These are phyloP conservation scores for Hormaphis cornu DNA, from an alignment of 1,140 invertebrate species.

Conservation along the genomic window DNA sequence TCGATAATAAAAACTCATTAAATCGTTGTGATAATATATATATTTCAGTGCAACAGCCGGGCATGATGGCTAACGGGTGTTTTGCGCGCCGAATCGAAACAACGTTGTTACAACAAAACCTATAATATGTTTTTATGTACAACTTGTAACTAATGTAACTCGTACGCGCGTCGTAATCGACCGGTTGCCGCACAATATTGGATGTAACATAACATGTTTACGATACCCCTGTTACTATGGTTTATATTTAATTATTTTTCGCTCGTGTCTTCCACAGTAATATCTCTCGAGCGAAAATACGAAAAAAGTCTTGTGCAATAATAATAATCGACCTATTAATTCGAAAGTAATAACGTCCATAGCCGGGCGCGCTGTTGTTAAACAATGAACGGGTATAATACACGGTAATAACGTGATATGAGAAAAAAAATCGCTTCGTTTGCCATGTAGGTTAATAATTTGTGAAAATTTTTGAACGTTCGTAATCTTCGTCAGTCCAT, in stretches of 20 bases:
- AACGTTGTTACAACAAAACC: too few species aligned
- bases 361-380: too few species aligned
- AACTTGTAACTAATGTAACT: too few species aligned
- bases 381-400: not conserved
- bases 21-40: too few species aligned
- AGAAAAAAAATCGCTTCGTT: not conserved
- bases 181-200: slow-evolving; percentile 5
- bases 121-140: too few species aligned
- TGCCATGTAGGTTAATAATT: slow-evolving; percentile 4
- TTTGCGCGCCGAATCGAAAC: too few species aligned
- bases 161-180: not conserved
- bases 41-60: too few species aligned
- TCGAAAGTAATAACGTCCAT: slow-evolving; percentile 25
- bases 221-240: too few species aligned
- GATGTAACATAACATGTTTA: too few species aligned
- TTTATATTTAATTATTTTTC: not conserved
- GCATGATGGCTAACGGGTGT: slow-evolving; percentile 12
- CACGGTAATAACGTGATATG: too few species aligned
- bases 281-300: not conserved
- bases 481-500: not conserved
- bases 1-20: too few species aligned
- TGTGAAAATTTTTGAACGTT: not conserved
- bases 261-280: not conserved
- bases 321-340: not conserved
- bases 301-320: slow-evolving; percentile 2